phyloP scores from a whole-genome alignment of 1,140 invertebrate genomes.

The Euura lappo region DNA sequence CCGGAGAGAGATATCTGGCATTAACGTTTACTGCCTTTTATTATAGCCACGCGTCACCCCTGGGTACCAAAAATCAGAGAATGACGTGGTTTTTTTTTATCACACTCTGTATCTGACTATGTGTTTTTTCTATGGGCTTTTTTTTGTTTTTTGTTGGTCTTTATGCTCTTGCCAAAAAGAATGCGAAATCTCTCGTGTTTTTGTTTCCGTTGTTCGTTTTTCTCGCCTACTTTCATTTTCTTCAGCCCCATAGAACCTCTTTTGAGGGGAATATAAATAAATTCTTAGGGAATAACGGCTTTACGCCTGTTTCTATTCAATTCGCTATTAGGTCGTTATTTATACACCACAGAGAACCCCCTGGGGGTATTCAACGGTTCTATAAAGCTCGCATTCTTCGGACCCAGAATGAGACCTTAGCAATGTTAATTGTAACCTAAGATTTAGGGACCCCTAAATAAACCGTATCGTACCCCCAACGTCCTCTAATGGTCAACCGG shows the following conservation, averaged over 20 bases:
- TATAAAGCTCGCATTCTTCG: slow-evolving; percentile 3
- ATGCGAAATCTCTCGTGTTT: neutral
- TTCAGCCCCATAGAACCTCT: neutral
- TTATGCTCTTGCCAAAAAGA: neutral
- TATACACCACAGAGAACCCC: neutral
- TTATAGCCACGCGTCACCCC: neutral
- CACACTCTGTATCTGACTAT: neutral
- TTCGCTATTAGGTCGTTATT: neutral
- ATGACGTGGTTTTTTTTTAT: neutral
- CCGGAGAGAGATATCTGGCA: no score
- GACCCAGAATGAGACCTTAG: neutral
- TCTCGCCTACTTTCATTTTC: neutral
- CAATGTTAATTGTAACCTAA: slow-evolving; percentile 11
- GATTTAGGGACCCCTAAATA: slow-evolving; percentile 14
- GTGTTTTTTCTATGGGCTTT: neutral
- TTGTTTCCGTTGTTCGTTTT: neutral
- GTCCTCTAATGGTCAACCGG: slow-evolving; percentile 6
- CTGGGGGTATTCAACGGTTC: slow-evolving; percentile 8
- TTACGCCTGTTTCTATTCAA: neutral
- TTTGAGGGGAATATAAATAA: neutral
- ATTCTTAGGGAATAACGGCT: neutral
- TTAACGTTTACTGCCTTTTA: neutral
- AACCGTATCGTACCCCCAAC: neutral
- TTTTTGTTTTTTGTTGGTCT: neutral
- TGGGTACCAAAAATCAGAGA: neutral